phyloP scores from a whole-genome alignment of 2,113 vertebrate genomes.

The Nannospalax galili region DNA sequence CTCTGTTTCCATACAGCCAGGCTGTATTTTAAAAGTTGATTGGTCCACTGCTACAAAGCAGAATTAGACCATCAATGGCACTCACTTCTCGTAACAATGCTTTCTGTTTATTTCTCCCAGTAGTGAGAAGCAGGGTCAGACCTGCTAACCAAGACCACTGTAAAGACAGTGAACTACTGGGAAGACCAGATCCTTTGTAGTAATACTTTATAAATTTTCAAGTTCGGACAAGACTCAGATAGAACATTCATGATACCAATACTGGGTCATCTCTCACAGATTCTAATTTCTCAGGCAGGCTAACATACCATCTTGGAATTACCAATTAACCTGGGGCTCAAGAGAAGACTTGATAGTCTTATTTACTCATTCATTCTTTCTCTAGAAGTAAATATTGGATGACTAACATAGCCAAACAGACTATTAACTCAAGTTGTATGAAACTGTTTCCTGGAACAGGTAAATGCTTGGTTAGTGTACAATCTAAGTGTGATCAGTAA shows the following conservation, averaged over 20 bases:
- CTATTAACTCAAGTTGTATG: not conserved
- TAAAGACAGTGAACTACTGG: not conserved
- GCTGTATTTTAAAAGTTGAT: constrained; percentile 10
- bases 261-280: not conserved
- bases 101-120: constrained; percentile 12
- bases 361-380: not conserved
- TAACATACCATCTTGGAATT: not conserved
- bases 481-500: not conserved
- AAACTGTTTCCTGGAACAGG: not conserved
- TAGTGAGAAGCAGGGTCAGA: not conserved
- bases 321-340: not conserved
- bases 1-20: too few relatives aligned
- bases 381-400: constrained; percentile 33
- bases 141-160: not conserved
- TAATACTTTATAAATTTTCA: not conserved
- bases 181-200: not conserved
- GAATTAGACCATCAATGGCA: not conserved
- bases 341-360: not conserved
- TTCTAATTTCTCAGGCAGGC: constrained; percentile 21
- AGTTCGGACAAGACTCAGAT: not conserved
- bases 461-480: not conserved
- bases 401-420: not conserved
- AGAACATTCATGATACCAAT: not conserved
- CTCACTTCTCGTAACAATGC: not conserved
- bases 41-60: not conserved